Evolutionary conservation across 2,113 vertebrate species (phyloP), one percentile per base, ranked within the genome.

Genomic region (Turdus rufiventris): DNA sequence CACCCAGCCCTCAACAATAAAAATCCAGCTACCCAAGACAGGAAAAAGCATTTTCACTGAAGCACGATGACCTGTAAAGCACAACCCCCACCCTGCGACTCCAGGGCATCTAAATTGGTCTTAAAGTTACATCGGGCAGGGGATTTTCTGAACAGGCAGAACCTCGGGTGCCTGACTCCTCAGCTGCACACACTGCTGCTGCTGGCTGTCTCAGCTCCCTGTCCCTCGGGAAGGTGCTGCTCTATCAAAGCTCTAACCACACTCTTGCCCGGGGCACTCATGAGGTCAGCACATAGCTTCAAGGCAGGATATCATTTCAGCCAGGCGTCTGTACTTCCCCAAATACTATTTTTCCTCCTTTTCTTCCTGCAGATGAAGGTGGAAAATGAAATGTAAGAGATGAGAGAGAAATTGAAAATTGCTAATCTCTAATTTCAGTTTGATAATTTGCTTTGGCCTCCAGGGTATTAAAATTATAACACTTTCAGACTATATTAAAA

Each of bases 401-500:
- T 68, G 65, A 83, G 81, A 94, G 47, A 80, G 65, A 92, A 91
- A 85, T 45, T 93, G 86, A 87, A 96, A 97, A 91, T 80, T 60
- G 42, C 79, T 94, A 85, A 96, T 96, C 87, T 94, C 74, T 96
- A 85, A 84, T 93, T 95, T 93, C 88, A 93, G 43, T 6, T 94
- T 75, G 74, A 85, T 94, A 82, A 96, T 96, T 95, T 93, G 17
- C 76, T 93, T 90, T 91, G 79, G 77, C 88, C 88, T 95, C 81
- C 62, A 38, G 89, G 78, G 85, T 89, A 95, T 96, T 96, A 85
- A 89, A 96, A 96, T 84, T 85, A 88, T 85, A 96, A 85, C 73
- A 85, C 91, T 96, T 96, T 76, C 85, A 93, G 76, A 31, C 63
- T 81, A 47, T 56, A 88, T 83, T 90, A 85, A 91, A 90, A 94